Conservation (phyloP, 2,888 invertebrate genomes). For the Athrips mouffetella region DNA sequence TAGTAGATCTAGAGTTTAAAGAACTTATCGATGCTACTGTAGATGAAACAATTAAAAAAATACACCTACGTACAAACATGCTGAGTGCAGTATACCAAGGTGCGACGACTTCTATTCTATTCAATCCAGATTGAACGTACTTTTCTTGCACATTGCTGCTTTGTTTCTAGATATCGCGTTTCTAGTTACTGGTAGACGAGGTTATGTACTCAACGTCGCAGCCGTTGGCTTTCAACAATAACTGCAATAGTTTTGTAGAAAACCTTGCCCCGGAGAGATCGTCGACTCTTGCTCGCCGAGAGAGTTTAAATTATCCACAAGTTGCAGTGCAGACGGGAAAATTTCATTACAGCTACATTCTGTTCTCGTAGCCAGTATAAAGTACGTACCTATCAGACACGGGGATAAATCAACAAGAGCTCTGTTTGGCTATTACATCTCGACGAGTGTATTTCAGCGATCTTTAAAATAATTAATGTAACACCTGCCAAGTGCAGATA, state of each 20-base stretch:
- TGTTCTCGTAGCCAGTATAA: conserved; percentile 25
- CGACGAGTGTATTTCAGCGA: background rate
- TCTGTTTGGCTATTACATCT: background rate
- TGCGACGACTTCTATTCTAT: background rate
- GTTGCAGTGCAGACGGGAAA: conserved; percentile 39
- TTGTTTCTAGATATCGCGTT: background rate
- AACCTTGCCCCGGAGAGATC: conserved; percentile 28
- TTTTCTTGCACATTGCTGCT: conserved; percentile 8
- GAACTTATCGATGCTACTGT: conserved; percentile 3
- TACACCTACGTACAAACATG: conserved; percentile 3
- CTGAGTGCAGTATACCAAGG: background rate
- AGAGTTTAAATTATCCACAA: conserved; percentile 47
- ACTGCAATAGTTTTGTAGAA: conserved; percentile 1
- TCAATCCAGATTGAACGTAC: background rate
- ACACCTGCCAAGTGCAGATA: conserved; percentile 1
- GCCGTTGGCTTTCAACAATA: background rate
- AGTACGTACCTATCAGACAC: conserved; percentile 27
- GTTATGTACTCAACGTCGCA: background rate
- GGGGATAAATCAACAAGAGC: conserved; percentile 8
- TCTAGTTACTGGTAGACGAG: background rate
- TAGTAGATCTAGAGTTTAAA: conserved; percentile 3
- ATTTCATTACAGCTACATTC: conserved; percentile 46
- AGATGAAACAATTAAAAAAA: conserved; percentile 12
- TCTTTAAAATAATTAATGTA: background rate
- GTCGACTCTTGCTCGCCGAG: conserved; percentile 41